Evolutionary conservation across 2,113 vertebrate genomes (phyloP).

Genomic region (Salvelinus alpinus): DNA sequence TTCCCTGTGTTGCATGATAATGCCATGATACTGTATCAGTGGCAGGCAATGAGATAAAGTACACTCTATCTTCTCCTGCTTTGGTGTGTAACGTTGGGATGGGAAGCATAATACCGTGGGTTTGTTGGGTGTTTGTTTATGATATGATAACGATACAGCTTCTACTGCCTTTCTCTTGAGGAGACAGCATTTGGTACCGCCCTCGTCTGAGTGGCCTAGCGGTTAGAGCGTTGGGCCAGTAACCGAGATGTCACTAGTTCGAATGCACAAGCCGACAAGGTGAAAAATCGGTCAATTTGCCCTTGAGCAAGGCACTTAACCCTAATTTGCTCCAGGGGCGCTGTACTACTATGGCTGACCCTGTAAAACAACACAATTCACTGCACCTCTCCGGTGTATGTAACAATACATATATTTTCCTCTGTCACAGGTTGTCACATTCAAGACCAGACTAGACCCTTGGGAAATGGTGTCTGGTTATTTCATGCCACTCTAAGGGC

Average conservation of each 20-base stretch:
- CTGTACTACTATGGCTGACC: too few species aligned
- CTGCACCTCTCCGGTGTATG: too few species aligned
- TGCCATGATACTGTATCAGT: constrained; percentile 21
- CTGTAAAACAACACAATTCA: too few species aligned
- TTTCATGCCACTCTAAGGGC: constrained; percentile 56
- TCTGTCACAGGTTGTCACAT: neutral
- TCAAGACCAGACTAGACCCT: constrained; percentile 5
- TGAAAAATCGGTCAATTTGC: too few species aligned
- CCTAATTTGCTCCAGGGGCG: too few species aligned
- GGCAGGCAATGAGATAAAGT: neutral
- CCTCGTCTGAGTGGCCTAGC: constrained; percentile 21
- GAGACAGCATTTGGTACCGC: constrained; percentile 65
- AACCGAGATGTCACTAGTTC: neutral
- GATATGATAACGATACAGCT: constrained; percentile 56
- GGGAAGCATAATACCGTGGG: constrained; percentile 47
- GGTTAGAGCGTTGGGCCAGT: neutral
- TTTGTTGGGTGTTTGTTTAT: constrained; percentile 44
- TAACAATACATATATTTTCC: neutral
- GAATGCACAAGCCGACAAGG: neutral
- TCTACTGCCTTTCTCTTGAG: constrained; percentile 70
- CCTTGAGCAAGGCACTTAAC: too few species aligned
- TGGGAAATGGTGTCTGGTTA: constrained; percentile 14
- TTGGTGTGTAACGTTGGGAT: constrained; percentile 46
- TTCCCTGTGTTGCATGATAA: constrained; percentile 57
- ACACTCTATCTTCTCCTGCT: constrained; percentile 39